Percentiles rank a stretch among this genome's conserved stretches.
These are phyloP conservation scores for Pardosa pseudoannulata DNA, from an alignment of 2,888 invertebrate species.

Conservation along the genomic window DNA sequence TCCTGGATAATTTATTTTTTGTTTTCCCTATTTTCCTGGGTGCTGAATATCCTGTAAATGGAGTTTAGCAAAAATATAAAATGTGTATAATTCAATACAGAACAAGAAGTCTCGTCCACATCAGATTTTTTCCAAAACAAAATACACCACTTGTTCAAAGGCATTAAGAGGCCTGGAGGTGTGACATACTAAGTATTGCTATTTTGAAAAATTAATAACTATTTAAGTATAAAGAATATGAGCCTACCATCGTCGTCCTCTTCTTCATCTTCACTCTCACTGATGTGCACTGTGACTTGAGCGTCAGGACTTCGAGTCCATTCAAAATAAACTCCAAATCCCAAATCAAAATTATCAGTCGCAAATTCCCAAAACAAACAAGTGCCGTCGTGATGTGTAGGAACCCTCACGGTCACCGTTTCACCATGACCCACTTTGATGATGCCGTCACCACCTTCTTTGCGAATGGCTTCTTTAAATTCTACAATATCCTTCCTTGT, in stretches of 20 bases:
- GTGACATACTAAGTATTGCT: too few relatives aligned
- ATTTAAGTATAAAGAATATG: too few relatives aligned
- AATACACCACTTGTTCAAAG: too few relatives aligned
- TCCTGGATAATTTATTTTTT: too few relatives aligned
- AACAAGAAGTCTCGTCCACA: too few relatives aligned
- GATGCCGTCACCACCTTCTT: constrained; percentile 89
- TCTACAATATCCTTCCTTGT: constrained; percentile 90
- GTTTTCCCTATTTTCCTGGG: too few relatives aligned
- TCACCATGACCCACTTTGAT: constrained; percentile 97
- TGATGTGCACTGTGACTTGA: constrained; percentile 94
- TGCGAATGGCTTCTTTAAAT: constrained; percentile 91
- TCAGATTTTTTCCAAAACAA: background rate
- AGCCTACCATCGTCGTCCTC: constrained; percentile 82
- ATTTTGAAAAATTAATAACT: too few relatives aligned
- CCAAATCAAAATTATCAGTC: constrained; percentile 97
- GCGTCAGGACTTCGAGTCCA: constrained; percentile 92
- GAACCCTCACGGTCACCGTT: constrained; percentile 96
- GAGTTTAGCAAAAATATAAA: too few relatives aligned
- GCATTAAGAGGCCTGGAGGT: too few relatives aligned
- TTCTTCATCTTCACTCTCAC: constrained; percentile 94
- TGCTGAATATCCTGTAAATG: too few relatives aligned
- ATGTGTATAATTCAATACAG: too few relatives aligned
- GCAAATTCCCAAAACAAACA: constrained; percentile 99
- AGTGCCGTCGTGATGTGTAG: constrained; percentile 94
- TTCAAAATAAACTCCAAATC: constrained; percentile 98